phyloP scores from a whole-genome alignment of 2,797 vertebrate genomes.

The Chelon auratus region DNA sequence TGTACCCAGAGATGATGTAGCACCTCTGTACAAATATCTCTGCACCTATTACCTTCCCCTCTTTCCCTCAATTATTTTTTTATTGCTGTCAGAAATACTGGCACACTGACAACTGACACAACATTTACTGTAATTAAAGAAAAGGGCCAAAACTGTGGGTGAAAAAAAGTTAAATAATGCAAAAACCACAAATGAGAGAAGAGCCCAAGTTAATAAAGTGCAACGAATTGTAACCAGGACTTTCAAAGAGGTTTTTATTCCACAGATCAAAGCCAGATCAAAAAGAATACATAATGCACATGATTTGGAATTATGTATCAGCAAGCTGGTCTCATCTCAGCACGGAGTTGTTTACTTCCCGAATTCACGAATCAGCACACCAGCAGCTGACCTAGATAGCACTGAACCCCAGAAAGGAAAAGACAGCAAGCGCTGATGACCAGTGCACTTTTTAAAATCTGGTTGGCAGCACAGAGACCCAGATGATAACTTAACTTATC shows the following conservation, averaged over 20 bases:
- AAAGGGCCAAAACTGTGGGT: background rate
- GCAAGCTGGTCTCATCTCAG: conserved; percentile 52
- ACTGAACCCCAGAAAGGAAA: conserved; percentile 37
- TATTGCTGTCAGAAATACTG: conserved; percentile 1
- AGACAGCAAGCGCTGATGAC: conserved; percentile 44
- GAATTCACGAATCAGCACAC: conserved; percentile 65
- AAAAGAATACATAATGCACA: conserved; percentile 62
- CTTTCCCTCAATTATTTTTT: background rate
- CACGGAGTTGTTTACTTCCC: conserved; percentile 64
- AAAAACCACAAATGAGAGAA: conserved; percentile 8
- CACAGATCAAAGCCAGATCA: conserved; percentile 60
- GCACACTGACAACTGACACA: conserved; percentile 21
- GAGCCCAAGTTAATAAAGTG: conserved; percentile 28
- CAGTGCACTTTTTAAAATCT: conserved; percentile 33
- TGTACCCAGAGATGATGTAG: background rate
- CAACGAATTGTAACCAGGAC: conserved; percentile 9
- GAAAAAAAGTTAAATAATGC: conserved; percentile 28
- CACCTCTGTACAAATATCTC: background rate
- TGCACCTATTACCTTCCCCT: background rate
- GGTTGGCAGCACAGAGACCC: background rate
- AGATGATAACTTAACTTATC: conserved; percentile 6
- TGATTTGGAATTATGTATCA: conserved; percentile 61
- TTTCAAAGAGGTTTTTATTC: conserved; percentile 38
- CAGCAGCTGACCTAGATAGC: conserved; percentile 66
- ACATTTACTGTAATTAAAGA: conserved; percentile 15